Percentiles rank a stretch among this genome's conserved stretches.
Conservation (phyloP, 2,113 vertebrate genomes). For the Leptobrachium ailaonicum region DNA sequence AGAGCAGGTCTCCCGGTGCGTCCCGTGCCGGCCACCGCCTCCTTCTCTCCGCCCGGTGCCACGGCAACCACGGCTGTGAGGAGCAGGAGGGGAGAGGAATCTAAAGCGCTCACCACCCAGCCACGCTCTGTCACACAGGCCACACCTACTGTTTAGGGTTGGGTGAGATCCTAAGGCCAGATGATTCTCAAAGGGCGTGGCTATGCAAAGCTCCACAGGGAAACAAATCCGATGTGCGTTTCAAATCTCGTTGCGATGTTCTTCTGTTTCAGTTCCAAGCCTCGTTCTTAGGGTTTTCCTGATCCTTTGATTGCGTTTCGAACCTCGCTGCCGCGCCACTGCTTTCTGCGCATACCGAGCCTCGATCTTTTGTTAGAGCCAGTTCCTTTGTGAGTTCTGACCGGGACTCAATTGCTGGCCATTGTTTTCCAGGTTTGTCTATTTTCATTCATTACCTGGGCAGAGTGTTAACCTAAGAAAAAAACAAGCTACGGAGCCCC, state of each 20-base stretch:
- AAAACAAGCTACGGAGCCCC: no score
- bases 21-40: conserved; percentile 17
- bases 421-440: no score
- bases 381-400: no score
- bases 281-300: no score
- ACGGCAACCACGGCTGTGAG: conserved; percentile 53
- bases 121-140: not conserved
- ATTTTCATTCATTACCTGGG: no score
- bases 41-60: conserved; percentile 46
- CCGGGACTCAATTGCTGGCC: no score
- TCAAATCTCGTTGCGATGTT: not conserved
- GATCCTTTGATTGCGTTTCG: no score
- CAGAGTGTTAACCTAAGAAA: no score
- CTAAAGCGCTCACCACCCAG: not conserved
- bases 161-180: not conserved
- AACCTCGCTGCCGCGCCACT: no score
- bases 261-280: no score
- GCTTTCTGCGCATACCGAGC: no score
- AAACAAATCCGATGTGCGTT: not conserved
- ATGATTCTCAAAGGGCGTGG: not conserved
- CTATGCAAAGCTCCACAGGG: not conserved
- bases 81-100: not conserved
- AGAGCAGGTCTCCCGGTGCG: conserved; percentile 3
- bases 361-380: no score
- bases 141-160: not conserved